Base-by-base conservation (phyloP, 2,888 invertebrate species). In the Tuta absoluta region DNA sequence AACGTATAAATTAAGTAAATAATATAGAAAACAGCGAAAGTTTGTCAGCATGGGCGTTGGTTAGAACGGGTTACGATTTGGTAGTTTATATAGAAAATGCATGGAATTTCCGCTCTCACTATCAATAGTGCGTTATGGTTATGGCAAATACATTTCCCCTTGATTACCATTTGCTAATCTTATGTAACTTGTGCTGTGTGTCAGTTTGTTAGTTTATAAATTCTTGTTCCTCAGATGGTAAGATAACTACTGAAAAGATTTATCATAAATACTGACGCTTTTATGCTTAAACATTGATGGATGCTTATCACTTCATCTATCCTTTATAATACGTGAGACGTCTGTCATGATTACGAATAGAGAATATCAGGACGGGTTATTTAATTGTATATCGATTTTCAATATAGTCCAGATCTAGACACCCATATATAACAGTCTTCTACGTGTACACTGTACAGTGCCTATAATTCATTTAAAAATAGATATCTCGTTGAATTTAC, bases 1-100 rank as follows among this genome's bases (percentile, higher is more conserved):
- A 64, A 58, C 38, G 38, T 33, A 56, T 33, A 56, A 28, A 56
- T 56, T 56, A 56, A 56, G 56, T 38, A 58, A 58, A 58, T 58
- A 58, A 58, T 21, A 58, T 58, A 38, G 58, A 38, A 57, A 57
- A 37, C 17, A 37, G 57, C 23, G 57, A 57, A 58, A 58, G 58
- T 58, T 37, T 37, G 38, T 33, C 58, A 38, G 2, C 14, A 21
- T 37, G 58, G 21, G 11, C 38, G 21, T 37, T 38, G 10, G 14
- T 7, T 12, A 38, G 11, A 19, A 58, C 19, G 37, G 58, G 38
- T 58, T 37, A 21, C 21, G 37, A 21, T 38, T 53, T 53, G 14
- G 33, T 2, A 7, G 53, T 14, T 11, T 21, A n/a, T 56, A 11
- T 51, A 23, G 23, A 51, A 51, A n/a, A n/a, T 21, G 28, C 28